Percentiles rank a stretch among this genome's conserved stretches.
These are phyloP conservation scores for Amiota communis DNA, from an alignment of 2,888 invertebrate genomes.

Conservation along the genomic window DNA sequence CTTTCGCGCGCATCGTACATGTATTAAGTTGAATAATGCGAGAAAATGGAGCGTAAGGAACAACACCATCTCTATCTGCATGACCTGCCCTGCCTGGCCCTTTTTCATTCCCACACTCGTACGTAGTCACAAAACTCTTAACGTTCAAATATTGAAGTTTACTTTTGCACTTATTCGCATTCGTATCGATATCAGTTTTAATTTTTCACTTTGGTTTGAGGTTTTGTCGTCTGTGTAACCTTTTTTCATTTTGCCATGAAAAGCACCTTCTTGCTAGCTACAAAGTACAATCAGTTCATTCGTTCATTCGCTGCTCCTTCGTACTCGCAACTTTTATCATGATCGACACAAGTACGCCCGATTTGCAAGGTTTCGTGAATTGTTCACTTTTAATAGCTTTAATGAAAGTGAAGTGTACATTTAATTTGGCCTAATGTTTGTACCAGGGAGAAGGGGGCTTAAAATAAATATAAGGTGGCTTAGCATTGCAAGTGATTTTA, in stretches of 20 bases:
- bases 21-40: background rate
- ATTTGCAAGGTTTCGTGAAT: slow-evolving; percentile 23
- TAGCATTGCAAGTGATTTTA: too few relatives aligned
- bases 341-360: slow-evolving; percentile 13
- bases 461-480: too few relatives aligned
- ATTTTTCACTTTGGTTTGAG: slow-evolving; percentile 30
- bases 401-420: too few relatives aligned
- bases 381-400: slow-evolving; percentile 9
- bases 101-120: background rate
- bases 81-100: background rate
- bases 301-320: too few relatives aligned
- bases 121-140: slow-evolving; percentile 9
- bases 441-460: too few relatives aligned
- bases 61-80: background rate
- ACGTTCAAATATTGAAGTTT: slow-evolving; percentile 20
- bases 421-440: too few relatives aligned
- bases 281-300: too few relatives aligned
- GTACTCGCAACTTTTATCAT: slow-evolving; percentile 1
- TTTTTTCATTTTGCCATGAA: too few relatives aligned
- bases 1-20: slow-evolving; percentile 10
- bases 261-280: too few relatives aligned
- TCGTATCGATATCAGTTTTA: slow-evolving; percentile 24
- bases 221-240: background rate
- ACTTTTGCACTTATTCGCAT: slow-evolving; percentile 5
- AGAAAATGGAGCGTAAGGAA: too few relatives aligned